Percentiles rank a stretch among this genome's conserved stretches.
Conservation (phyloP, 92 coral and sea anemone genomes). For the Phenganax stokvisi region DNA sequence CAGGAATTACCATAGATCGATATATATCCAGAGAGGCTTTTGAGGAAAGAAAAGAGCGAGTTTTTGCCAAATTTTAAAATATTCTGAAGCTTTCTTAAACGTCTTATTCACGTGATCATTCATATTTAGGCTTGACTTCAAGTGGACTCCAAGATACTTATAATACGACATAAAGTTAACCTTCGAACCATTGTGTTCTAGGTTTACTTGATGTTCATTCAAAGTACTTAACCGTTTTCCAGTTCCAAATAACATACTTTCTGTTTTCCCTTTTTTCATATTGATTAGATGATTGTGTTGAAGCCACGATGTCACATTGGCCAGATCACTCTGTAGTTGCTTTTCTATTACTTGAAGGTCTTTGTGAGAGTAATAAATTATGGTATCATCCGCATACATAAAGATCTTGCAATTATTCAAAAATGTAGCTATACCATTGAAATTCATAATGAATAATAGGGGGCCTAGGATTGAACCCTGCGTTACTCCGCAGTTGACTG, state of each 20-base stretch:
- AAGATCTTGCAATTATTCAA: slow-evolving; percentile 12
- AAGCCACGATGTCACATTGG: slow-evolving; percentile 31
- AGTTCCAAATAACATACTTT: slow-evolving; percentile 35
- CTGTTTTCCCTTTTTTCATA: slow-evolving; percentile 44
- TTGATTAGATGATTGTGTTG: slow-evolving; percentile 37
- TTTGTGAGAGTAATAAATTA: slow-evolving; percentile 24
- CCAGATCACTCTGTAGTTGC: slow-evolving; percentile 1
- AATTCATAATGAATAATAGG: slow-evolving; percentile 5
- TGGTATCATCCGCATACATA: slow-evolving; percentile 27
- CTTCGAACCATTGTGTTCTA: slow-evolving; percentile 26
- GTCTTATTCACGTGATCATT: slow-evolving; percentile 29
- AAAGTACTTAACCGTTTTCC: slow-evolving; percentile 32
- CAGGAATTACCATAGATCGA: slow-evolving; percentile 10
- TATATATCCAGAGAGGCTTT: slow-evolving; percentile 9
- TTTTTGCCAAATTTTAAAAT: slow-evolving; percentile 7
- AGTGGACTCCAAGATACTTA: slow-evolving; percentile 39
- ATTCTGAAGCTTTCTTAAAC: slow-evolving; percentile 25
- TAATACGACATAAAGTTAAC: slow-evolving; percentile 30
- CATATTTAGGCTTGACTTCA: slow-evolving; percentile 33
- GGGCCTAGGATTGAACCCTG: slow-evolving; percentile 28
- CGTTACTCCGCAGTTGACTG: slow-evolving; percentile 22
- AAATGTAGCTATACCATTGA: slow-evolving; percentile 8
- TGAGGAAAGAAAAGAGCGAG: slow-evolving; percentile 21
- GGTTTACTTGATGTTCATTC: slow-evolving; percentile 17
- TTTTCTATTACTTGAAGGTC: slow-evolving; percentile 1